phyloP scores from a whole-genome alignment of 2,113 vertebrate species.

The Podarcis muralis region DNA sequence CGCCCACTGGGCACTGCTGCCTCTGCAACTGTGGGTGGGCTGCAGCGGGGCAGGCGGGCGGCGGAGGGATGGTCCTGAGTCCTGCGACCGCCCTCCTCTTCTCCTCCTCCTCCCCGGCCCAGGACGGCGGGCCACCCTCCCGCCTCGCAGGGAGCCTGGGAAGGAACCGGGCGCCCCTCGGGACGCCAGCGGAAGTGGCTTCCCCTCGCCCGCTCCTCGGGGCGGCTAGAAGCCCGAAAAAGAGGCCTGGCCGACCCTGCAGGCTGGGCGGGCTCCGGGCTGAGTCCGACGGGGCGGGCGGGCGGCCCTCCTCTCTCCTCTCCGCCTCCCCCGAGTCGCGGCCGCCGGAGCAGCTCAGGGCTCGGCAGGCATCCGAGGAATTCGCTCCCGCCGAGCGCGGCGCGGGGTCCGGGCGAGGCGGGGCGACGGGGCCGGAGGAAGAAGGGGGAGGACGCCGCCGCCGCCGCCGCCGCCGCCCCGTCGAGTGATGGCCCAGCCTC shows the following conservation, averaged over 20 bases:
- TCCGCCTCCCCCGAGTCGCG: not conserved
- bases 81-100: too few species aligned
- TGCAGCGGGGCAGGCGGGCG: too few species aligned
- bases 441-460: not conserved
- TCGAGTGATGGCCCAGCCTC: conserved; percentile 6
- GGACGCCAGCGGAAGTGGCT: not conserved
- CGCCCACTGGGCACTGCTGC: too few species aligned
- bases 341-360: not conserved
- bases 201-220: not conserved
- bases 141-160: not conserved
- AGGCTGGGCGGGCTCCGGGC: not conserved
- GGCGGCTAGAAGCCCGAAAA: not conserved
- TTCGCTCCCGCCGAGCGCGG: not conserved
- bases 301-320: too few species aligned
- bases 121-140: not conserved
- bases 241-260: not conserved
- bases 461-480: not conserved
- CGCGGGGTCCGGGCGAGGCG: not conserved
- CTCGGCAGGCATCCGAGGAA: not conserved
- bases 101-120: not conserved
- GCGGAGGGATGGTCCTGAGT: too few species aligned
- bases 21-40: too few species aligned
- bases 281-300: not conserved
- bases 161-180: not conserved
- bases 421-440: not conserved